phyloP scores from a whole-genome alignment of 2,888 invertebrate genomes.

The Cyrtodaria siliqua region DNA sequence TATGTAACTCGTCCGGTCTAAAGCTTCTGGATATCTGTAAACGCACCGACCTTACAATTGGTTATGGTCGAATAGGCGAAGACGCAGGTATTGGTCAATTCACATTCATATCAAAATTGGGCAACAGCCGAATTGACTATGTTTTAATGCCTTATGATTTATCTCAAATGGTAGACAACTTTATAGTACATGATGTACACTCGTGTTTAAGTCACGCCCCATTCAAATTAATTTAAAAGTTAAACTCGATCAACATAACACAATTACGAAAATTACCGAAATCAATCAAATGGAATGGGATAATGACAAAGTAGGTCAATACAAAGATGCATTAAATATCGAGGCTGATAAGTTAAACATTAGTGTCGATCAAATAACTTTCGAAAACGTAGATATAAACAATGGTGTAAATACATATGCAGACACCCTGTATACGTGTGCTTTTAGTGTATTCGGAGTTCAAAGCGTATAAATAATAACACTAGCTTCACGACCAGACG shows the following conservation, averaged over 20 bases:
- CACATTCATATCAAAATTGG: neutral
- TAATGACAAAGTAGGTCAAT: neutral
- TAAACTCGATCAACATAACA: neutral
- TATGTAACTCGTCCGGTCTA: neutral
- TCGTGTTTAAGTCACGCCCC: neutral
- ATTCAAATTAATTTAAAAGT: neutral
- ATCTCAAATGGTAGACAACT: neutral
- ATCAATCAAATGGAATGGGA: neutral
- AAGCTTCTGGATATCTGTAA: slow-evolving; percentile 8
- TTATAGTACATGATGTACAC: neutral
- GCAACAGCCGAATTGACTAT: neutral
- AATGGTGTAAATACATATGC: too few relatives aligned
- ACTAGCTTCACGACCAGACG: too few relatives aligned
- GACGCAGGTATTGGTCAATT: slow-evolving; percentile 2
- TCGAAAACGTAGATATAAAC: neutral
- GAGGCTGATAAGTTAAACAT: neutral
- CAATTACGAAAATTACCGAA: neutral
- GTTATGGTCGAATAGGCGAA: slow-evolving; percentile 11
- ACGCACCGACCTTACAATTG: slow-evolving; percentile 6
- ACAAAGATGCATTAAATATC: neutral
- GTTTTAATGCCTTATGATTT: neutral
- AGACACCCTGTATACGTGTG: too few relatives aligned
- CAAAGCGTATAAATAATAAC: too few relatives aligned
- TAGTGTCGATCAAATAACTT: neutral
- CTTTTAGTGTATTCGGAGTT: too few relatives aligned